Evolutionary conservation across 2,797 vertebrate species (phyloP).

Genomic region (Peromyscus attwateri): DNA sequence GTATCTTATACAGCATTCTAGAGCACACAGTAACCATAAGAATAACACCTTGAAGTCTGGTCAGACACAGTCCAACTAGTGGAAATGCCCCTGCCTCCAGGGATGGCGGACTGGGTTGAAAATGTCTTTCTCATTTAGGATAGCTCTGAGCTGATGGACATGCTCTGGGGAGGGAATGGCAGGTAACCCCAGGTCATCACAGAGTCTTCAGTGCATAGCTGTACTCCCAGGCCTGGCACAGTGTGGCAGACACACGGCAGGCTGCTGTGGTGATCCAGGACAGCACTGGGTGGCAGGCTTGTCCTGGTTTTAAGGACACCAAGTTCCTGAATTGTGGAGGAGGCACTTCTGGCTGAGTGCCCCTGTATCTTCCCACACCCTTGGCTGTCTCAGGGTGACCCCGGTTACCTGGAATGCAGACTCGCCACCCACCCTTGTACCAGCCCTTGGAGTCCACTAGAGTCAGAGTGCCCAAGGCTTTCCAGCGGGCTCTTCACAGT

Average conservation of each 20-base stretch:
- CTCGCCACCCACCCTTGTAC: not conserved
- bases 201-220: not conserved
- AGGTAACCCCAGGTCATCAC: not conserved
- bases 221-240: not conserved
- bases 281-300: conserved; percentile 82
- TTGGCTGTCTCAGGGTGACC: not conserved
- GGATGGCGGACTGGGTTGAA: rapidly evolving
- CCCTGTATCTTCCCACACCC: not conserved
- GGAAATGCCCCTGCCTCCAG: not conserved
- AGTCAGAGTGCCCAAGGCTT: not conserved
- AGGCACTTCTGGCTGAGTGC: not conserved
- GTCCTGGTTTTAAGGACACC: conserved; percentile 55
- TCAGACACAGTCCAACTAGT: rapidly evolving
- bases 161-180: not conserved
- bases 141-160: not conserved
- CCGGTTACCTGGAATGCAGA: not conserved
- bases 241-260: not conserved
- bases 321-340: not conserved
- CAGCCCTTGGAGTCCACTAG: not conserved
- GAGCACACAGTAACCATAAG: not conserved
- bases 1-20: not conserved
- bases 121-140: rapidly evolving
- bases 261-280: not conserved
- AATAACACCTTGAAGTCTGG: not conserved
- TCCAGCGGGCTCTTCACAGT: not conserved